phyloP scores from a whole-genome alignment of 2,888 invertebrate species.

The Odontothrips loti region DNA sequence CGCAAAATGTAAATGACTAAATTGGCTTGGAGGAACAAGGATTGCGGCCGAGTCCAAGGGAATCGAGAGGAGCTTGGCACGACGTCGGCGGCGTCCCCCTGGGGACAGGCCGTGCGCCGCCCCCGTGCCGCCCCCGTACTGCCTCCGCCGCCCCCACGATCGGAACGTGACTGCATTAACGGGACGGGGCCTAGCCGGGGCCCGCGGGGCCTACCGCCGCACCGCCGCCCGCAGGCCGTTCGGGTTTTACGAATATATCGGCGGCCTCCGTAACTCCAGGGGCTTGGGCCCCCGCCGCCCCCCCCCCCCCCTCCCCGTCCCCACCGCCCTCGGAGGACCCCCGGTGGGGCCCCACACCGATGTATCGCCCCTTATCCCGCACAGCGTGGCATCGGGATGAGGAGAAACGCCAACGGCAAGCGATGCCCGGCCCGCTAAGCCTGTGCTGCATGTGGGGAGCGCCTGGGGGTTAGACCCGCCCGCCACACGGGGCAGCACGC shows the following conservation, averaged over 20 bases:
- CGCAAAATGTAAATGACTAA: conserved; percentile 24
- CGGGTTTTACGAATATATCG: background rate
- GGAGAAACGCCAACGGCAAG: no score
- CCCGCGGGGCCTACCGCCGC: background rate
- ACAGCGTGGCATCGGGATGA: no score
- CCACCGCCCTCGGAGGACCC: no score
- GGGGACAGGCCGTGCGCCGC: background rate
- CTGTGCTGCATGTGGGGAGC: no score
- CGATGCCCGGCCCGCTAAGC: no score
- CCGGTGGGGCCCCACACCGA: no score
- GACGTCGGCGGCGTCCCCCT: background rate
- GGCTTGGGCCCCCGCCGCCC: no score
- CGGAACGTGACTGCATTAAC: conserved; percentile 19
- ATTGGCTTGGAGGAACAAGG: conserved; percentile 18
- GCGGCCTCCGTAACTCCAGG: no score
- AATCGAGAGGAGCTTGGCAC: background rate
- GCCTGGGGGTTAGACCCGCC: no score
- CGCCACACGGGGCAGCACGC: no score
- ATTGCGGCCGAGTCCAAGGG: background rate
- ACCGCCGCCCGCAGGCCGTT: background rate
- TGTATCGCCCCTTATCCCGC: no score
- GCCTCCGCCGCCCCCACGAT: conserved; percentile 8
- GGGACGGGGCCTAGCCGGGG: background rate
- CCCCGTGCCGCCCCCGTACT: conserved; percentile 6
- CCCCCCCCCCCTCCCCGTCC: no score